Conservation (phyloP, 2,888 invertebrate genomes). For the Rhogogaster chlorosoma region DNA sequence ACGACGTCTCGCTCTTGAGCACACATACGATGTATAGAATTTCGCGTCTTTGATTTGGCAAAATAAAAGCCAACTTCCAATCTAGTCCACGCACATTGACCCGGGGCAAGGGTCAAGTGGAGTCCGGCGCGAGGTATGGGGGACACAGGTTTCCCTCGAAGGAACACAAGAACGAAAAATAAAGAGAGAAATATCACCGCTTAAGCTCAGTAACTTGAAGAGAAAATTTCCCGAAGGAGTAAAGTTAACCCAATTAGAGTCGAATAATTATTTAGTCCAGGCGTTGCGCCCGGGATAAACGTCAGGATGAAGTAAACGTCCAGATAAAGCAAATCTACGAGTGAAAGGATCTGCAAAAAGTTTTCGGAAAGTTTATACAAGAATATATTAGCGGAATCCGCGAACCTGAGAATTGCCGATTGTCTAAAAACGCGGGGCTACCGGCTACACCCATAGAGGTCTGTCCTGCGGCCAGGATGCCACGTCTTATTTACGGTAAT, state of each 20-base stretch:
- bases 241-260: constrained; percentile 7
- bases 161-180: not conserved
- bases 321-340: not conserved
- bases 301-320: not conserved
- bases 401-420: constrained; percentile 9
- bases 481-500: constrained; percentile 64
- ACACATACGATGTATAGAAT: not conserved
- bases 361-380: not conserved
- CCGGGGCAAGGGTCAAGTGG: constrained; percentile 27
- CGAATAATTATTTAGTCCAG: not conserved
- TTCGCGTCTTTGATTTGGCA: constrained; percentile 33
- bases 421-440: not conserved
- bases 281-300: not conserved
- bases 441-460: not conserved
- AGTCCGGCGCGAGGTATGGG: not conserved
- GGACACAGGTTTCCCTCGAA: not conserved
- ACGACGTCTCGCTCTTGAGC: not conserved
- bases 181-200: not conserved
- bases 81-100: constrained; percentile 24
- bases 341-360: not conserved
- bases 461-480: not conserved
- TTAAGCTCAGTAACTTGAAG: not conserved
- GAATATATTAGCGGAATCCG: not conserved
- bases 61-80: constrained; percentile 48
- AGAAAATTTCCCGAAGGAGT: constrained; percentile 14